Evolutionary conservation across 2,113 vertebrate genomes (phyloP).

Genomic region (Oophaga pumilio): DNA sequence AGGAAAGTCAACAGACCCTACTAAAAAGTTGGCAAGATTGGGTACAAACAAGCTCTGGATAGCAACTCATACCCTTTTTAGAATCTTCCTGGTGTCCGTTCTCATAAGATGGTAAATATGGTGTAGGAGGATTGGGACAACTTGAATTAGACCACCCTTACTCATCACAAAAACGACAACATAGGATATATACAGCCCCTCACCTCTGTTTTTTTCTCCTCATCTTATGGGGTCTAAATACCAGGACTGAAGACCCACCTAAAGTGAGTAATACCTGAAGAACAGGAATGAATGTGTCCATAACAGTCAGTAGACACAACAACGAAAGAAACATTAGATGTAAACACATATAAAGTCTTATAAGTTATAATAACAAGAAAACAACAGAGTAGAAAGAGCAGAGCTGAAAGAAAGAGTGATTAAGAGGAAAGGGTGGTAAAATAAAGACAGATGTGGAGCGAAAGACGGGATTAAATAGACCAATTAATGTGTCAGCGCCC

Average conservation of each 20-base stretch:
- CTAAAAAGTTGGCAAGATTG: too few relatives aligned
- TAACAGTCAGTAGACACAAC: background rate
- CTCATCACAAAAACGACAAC: background rate
- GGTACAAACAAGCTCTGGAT: too few relatives aligned
- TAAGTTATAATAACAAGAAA: background rate
- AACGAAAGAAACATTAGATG: background rate
- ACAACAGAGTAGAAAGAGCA: constrained; percentile 29
- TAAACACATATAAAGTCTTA: background rate
- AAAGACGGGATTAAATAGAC: constrained; percentile 50
- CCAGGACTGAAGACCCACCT: background rate
- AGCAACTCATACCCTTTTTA: background rate
- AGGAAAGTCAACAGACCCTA: too few relatives aligned
- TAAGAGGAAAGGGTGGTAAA: constrained; percentile 42
- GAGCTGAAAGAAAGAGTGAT: constrained; percentile 33
- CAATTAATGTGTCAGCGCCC: constrained; percentile 56
- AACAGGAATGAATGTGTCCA: background rate
- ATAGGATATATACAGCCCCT: too few relatives aligned
- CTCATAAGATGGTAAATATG: background rate
- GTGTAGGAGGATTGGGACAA: background rate
- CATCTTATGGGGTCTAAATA: background rate
- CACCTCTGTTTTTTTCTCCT: background rate
- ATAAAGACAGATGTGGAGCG: constrained; percentile 56
- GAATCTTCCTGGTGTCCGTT: background rate
- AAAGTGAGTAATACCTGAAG: background rate
- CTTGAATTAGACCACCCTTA: background rate